Conservation (phyloP, 2,797 vertebrate genomes). For the Triplophysa bombifrons region DNA sequence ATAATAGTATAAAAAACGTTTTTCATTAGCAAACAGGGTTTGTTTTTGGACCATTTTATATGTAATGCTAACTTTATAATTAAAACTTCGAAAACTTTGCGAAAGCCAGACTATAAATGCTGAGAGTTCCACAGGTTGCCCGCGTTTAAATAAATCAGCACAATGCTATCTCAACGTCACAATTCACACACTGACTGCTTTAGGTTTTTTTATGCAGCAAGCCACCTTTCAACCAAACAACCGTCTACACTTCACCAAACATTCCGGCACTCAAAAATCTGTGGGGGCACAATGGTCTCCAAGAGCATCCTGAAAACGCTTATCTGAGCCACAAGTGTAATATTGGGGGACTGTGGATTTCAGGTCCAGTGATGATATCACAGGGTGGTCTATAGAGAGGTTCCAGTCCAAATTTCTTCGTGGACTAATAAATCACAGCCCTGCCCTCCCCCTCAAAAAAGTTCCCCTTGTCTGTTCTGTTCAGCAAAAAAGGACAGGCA, state of each 20-base stretch:
- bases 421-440: neutral
- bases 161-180: slow-evolving; percentile 26
- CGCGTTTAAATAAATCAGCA: slow-evolving; percentile 19
- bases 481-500: neutral
- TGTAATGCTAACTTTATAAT: neutral
- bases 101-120: neutral
- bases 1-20: too few species aligned
- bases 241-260: slow-evolving; percentile 3
- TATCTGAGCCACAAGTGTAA: slow-evolving; percentile 5
- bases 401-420: neutral
- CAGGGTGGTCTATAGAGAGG: neutral
- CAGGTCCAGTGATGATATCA: neutral
- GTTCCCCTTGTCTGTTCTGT: too few species aligned
- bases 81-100: neutral
- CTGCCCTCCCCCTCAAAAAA: neutral
- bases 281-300: too few species aligned
- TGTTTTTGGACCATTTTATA: too few species aligned
- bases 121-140: neutral
- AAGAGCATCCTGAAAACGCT: slow-evolving; percentile 23
- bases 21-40: too few species aligned
- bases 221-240: slow-evolving; percentile 12
- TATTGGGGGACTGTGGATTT: neutral
- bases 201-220: slow-evolving; percentile 27
- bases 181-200: slow-evolving; percentile 27
- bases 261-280: slow-evolving; percentile 4